Percentiles rank a stretch among this genome's conserved stretches.
phyloP scores from a whole-genome alignment of 2,888 invertebrate genomes.

The Charanyca ferruginea region DNA sequence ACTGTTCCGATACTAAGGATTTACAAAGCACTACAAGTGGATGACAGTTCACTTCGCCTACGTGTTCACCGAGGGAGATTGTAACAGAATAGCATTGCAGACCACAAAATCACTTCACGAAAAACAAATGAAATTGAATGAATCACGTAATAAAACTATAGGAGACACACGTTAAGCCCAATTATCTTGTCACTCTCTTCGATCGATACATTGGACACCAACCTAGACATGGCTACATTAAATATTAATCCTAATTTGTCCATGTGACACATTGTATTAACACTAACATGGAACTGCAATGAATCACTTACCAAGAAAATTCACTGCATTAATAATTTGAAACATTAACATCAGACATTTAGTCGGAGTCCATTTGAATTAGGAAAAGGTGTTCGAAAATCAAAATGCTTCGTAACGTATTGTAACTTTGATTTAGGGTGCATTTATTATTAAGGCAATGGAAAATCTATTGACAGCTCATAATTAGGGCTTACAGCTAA shows the following conservation, averaged over 20 bases:
- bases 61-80: too few species aligned
- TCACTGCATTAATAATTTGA: constrained; percentile 59
- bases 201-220: constrained; percentile 52
- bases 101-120: too few species aligned
- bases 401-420: constrained; percentile 30
- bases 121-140: not conserved
- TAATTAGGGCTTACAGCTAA: not conserved
- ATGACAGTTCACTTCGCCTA: too few species aligned
- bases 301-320: constrained; percentile 69
- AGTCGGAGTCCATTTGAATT: constrained; percentile 25
- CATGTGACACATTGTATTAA: constrained; percentile 59
- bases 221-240: constrained; percentile 50
- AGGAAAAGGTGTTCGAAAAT: constrained; percentile 30
- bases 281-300: constrained; percentile 66
- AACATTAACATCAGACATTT: constrained; percentile 33
- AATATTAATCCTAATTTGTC: constrained; percentile 59
- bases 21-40: too few species aligned
- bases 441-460: constrained; percentile 26
- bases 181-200: constrained; percentile 20
- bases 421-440: not conserved
- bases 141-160: constrained; percentile 2
- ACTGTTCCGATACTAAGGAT: too few species aligned
- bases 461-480: not conserved
- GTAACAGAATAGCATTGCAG: too few species aligned
- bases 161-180: constrained; percentile 8